Evolutionary conservation across 1,140 invertebrate species (phyloP).

Genomic region (Drosophila seguyi): DNA sequence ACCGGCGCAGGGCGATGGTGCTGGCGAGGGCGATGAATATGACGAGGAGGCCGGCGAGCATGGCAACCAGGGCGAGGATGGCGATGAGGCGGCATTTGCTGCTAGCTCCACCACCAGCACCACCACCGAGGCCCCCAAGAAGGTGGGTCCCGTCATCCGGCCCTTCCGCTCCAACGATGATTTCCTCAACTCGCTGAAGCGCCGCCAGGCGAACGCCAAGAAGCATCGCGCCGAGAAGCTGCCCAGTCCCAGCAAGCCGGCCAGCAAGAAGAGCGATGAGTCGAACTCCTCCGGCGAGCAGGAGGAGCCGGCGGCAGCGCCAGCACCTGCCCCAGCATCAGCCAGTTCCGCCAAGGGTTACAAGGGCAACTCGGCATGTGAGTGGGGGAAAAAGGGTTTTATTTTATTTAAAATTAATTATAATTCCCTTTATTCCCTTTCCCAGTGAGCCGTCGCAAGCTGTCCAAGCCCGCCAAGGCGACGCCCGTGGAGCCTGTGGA

Average conservation of each 20-base stretch:
- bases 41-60: slow-evolving; percentile 68
- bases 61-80: slow-evolving; percentile 85
- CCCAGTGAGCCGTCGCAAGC: slow-evolving; percentile 75
- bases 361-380: slow-evolving; percentile 76
- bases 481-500: slow-evolving; percentile 64
- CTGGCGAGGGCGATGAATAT: slow-evolving; percentile 84
- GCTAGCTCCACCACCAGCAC: slow-evolving; percentile 87
- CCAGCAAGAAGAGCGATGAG: slow-evolving; percentile 67
- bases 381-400: slow-evolving; percentile 21
- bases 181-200: slow-evolving; percentile 89
- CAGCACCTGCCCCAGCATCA: slow-evolving; percentile 57
- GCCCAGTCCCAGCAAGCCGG: slow-evolving; percentile 62
- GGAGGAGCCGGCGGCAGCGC: slow-evolving; percentile 57
- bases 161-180: slow-evolving; percentile 91
- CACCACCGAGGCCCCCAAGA: slow-evolving; percentile 89
- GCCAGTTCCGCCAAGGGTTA: slow-evolving; percentile 67
- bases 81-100: slow-evolving; percentile 78
- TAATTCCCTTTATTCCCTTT: background rate
- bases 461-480: slow-evolving; percentile 69
- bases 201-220: slow-evolving; percentile 86
- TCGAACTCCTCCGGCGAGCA: slow-evolving; percentile 51
- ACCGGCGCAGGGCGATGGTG: slow-evolving; percentile 51
- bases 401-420: background rate
- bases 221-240: slow-evolving; percentile 84
- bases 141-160: slow-evolving; percentile 88